Evolutionary conservation across 2,113 vertebrate genomes (phyloP).

Genomic region (Glaucomys volans): DNA sequence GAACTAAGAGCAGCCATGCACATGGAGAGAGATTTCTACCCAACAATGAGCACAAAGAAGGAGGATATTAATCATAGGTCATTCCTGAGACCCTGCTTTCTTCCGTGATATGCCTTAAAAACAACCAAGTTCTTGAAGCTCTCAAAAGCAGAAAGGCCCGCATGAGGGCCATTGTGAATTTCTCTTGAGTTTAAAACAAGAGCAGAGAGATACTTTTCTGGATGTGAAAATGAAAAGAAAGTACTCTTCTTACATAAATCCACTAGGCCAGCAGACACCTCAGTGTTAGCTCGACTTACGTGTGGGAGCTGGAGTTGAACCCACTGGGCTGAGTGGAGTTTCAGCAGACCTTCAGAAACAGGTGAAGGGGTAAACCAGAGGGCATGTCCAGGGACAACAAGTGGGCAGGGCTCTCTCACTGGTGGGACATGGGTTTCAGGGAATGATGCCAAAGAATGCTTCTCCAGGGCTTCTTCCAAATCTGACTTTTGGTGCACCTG

Average conservation of each 20-base stretch:
- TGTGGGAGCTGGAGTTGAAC: neutral
- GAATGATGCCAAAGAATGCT: neutral
- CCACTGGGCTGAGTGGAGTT: neutral
- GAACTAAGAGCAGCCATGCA: neutral
- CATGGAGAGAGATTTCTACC: neutral
- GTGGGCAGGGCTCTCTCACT: neutral
- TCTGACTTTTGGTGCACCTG: neutral
- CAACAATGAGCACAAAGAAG: neutral
- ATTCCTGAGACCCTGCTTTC: neutral
- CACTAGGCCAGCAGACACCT: neutral
- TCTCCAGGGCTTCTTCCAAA: neutral
- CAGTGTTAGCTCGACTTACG: neutral
- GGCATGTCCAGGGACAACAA: neutral
- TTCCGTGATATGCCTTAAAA: neutral
- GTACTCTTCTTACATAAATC: neutral
- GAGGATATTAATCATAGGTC: neutral
- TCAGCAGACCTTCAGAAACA: constrained; percentile 8
- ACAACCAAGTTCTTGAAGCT: neutral
- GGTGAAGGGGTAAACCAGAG: neutral
- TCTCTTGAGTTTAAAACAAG: neutral
- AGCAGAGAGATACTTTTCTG: neutral
- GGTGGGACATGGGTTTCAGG: neutral
- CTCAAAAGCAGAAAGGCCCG: neutral
- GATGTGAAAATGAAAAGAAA: neutral
- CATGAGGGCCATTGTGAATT: neutral